Evolutionary conservation across 2,888 invertebrate genomes (phyloP).

Genomic region (Aphrophora alni): DNA sequence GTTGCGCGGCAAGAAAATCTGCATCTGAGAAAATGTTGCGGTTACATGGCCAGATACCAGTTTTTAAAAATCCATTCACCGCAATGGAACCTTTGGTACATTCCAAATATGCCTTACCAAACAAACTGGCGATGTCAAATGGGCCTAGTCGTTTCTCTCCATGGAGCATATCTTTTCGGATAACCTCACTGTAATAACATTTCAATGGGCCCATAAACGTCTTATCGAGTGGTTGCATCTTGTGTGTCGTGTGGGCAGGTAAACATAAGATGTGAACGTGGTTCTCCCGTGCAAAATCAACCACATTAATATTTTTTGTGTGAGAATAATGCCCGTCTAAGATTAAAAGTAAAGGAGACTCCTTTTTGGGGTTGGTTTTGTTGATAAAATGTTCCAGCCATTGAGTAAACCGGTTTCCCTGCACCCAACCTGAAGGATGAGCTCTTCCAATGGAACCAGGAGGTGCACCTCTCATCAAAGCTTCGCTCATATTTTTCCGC

Average conservation of each 20-base stretch:
- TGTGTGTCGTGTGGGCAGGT: constrained; percentile 1
- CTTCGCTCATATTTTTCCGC: background rate
- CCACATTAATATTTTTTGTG: background rate
- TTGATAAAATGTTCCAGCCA: constrained; percentile 54
- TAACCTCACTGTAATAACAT: constrained; percentile 42
- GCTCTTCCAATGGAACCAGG: background rate
- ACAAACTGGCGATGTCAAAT: background rate
- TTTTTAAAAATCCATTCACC: background rate
- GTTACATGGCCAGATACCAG: background rate
- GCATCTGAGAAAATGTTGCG: background rate
- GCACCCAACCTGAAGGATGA: constrained; percentile 21
- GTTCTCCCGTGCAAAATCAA: constrained; percentile 2
- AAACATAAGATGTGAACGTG: constrained; percentile 8
- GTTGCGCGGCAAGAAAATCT: background rate
- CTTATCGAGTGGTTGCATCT: background rate
- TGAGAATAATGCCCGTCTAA: constrained; percentile 42
- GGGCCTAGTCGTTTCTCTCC: background rate
- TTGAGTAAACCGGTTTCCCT: constrained; percentile 51
- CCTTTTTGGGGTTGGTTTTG: constrained; percentile 48
- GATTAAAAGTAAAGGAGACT: constrained; percentile 48
- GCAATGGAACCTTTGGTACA: background rate
- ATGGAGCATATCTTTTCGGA: background rate
- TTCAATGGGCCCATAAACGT: constrained; percentile 23
- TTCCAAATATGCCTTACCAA: background rate
- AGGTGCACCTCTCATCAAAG: background rate